Evolutionary conservation across 2,888 invertebrate species (phyloP), one percentile per base, ranked within the genome.

Genomic region (Beris chalybata): DNA sequence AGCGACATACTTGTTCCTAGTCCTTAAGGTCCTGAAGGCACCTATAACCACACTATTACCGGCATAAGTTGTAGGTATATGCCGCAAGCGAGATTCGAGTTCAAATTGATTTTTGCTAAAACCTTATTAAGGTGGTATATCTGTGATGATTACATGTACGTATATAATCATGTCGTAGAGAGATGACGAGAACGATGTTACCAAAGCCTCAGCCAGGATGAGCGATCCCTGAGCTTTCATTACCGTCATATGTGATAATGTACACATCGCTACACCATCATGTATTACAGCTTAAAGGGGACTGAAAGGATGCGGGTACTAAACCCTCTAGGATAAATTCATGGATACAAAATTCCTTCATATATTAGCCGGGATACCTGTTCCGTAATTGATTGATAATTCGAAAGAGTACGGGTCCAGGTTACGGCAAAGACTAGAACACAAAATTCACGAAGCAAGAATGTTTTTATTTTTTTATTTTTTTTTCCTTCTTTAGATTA

Each of bases 381-480:
- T 43, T n/a, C 7, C 43, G 43, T 56, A 56, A 56, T 56, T 56
- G 56, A 56, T 56, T 56, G 43, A 43, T 56, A 56, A 56, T 56
- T 38, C 56, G n/a, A 4, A 56, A 56, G 15, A 56, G 43, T 56
- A 22, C 56, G 56, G 56, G 43, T 56, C 56, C 43, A 56, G 56
- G 43, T 43, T 15, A 43, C 38, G 38, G 38, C 9, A 38, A 38
- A 38, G 38, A 38, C 9, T 38, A 38, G 38, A 22, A 22, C 22
- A 22, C 22, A 22, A 22, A 22, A 22, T 22, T 22, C 22, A 38
- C 38, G 38, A 38, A 38, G 38, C 38, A 38, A 38, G 38, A 38
- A 1, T 38, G 38, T 38, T 3, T 38, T 5, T 32, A 32, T 32
- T 4, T n/a, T n/a, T n/a, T n/a, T 32, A 32, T 32, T 5, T 38